phyloP scores from a whole-genome alignment of 2,888 invertebrate genomes.

The Ariolimax columbianus region DNA sequence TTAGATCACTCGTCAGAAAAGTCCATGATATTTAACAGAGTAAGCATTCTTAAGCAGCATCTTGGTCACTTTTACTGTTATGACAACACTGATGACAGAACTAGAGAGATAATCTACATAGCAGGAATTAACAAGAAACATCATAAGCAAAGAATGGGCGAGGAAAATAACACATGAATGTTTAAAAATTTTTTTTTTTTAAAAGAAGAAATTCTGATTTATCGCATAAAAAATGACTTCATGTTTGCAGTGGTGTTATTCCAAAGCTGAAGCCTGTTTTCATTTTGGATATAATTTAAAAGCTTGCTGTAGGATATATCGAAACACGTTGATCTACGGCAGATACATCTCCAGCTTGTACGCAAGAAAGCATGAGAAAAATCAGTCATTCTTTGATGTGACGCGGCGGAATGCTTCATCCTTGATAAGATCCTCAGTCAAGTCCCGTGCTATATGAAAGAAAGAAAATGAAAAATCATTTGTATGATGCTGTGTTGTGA shows the following conservation, averaged over 20 bases:
- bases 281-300: background rate
- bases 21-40: background rate
- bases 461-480: background rate
- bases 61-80: background rate
- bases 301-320: background rate
- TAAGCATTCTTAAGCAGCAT: no score
- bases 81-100: background rate
- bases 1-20: background rate
- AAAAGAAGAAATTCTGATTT: no score
- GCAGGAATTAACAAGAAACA: background rate
- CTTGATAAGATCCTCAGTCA: background rate
- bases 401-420: background rate
- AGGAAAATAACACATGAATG: background rate
- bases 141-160: background rate
- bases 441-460: background rate
- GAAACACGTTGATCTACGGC: background rate
- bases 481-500: background rate
- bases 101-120: background rate
- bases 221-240: background rate
- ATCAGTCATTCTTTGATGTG: background rate
- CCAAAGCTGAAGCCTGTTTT: background rate
- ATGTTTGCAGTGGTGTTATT: background rate
- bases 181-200: background rate
- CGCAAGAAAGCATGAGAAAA: background rate
- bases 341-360: background rate